Evolutionary conservation across 2,113 vertebrate species (phyloP).

Genomic region (Piliocolobus tephrosceles): DNA sequence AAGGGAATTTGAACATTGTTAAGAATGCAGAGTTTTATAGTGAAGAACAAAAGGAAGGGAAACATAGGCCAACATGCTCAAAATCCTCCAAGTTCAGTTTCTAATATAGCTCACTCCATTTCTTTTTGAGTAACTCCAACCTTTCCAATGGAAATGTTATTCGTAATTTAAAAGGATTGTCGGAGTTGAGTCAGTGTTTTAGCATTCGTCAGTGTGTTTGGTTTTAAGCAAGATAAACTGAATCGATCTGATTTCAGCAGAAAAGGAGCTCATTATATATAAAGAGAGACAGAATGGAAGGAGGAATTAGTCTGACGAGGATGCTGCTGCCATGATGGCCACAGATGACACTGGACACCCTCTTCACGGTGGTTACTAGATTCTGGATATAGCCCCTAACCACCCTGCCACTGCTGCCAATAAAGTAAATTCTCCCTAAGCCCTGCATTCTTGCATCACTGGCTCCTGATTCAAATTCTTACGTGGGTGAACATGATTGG

Average conservation of each 20-base stretch:
- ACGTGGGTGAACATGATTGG: not conserved
- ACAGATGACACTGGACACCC: not conserved
- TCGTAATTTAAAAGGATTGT: not conserved
- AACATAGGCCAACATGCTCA: not conserved
- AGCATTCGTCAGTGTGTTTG: not conserved
- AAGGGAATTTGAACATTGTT: not conserved
- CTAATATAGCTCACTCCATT: not conserved
- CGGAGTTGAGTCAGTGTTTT: not conserved
- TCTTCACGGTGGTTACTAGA: not conserved
- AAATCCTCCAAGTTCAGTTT: not conserved
- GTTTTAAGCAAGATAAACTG: slow-evolving; percentile 17
- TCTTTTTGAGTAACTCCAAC: not conserved
- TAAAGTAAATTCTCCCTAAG: not conserved
- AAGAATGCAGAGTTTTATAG: not conserved
- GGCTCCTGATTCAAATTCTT: not conserved
- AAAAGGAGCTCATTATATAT: not conserved
- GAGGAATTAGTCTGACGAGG: not conserved
- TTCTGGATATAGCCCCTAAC: not conserved
- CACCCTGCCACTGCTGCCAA: not conserved
- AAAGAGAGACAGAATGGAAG: not conserved
- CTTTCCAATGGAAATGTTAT: not conserved
- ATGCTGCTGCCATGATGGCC: not conserved
- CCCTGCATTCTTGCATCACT: not conserved
- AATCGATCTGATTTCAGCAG: not conserved
- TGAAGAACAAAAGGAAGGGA: not conserved